A percentile compares a stretch with the other conserved stretches of the same genome.
phyloP scores from a whole-genome alignment of 2,888 invertebrate species.

The Tinea semifulvella region DNA sequence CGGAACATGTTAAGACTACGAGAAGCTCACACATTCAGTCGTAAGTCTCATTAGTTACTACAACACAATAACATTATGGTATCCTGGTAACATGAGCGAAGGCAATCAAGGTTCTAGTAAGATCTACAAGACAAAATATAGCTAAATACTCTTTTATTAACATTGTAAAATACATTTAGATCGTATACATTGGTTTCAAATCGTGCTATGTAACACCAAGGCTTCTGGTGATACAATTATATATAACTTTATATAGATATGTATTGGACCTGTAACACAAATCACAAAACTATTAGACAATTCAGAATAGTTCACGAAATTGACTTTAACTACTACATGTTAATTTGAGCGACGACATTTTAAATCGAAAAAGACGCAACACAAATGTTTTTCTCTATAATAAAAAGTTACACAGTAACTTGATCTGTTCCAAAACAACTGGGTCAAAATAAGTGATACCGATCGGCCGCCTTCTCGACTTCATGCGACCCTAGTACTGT shows the following conservation, averaged over 20 bases:
- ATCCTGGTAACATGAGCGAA: constrained; percentile 47
- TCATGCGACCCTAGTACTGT: constrained; percentile 42
- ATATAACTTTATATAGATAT: constrained; percentile 60
- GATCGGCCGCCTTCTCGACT: neutral
- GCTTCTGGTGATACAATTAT: constrained; percentile 51
- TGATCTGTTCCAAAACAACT: neutral
- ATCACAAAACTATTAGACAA: constrained; percentile 36
- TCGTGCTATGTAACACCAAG: constrained; percentile 65
- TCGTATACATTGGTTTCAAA: constrained; percentile 67
- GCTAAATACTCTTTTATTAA: constrained; percentile 59
- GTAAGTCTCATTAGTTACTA: constrained; percentile 9
- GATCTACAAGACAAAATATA: constrained; percentile 58
- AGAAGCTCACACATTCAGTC: constrained; percentile 19
- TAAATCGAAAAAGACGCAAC: constrained; percentile 30
- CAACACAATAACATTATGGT: constrained; percentile 28
- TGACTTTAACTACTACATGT: constrained; percentile 50
- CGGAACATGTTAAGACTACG: constrained; percentile 20
- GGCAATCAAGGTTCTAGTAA: constrained; percentile 45
- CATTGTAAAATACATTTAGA: constrained; percentile 61
- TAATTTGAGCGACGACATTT: constrained; percentile 43
- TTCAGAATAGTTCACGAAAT: constrained; percentile 26
- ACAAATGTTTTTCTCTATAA: constrained; percentile 28
- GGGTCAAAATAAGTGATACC: neutral
- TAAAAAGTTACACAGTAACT: constrained; percentile 25
- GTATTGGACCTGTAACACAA: constrained; percentile 61